These are phyloP conservation scores for Thereuonema tuberculata DNA, from an alignment of 1,140 invertebrate species.

Conservation along the genomic window DNA sequence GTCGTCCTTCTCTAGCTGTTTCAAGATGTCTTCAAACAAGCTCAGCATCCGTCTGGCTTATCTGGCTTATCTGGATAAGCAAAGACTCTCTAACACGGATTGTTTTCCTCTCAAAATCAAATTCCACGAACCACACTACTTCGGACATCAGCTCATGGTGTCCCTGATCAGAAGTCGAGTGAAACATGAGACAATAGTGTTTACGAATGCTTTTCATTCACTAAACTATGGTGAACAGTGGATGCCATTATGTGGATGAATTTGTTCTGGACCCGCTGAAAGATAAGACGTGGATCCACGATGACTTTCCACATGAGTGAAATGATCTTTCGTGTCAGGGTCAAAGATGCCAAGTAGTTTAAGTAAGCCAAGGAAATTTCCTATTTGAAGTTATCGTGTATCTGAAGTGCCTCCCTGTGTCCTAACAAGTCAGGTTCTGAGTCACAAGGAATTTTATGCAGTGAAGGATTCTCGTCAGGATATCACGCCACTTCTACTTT, in stretches of 20 bases:
- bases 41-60: not conserved
- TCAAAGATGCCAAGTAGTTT: conserved; percentile 5
- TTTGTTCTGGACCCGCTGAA: conserved; percentile 5
- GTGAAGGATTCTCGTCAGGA: not conserved
- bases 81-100: not conserved
- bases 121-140: not conserved
- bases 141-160: not conserved
- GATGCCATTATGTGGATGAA: conserved; percentile 4
- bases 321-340: not conserved
- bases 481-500: too few species aligned
- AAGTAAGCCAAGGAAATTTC: not conserved
- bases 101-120: too few species aligned
- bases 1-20: not conserved
- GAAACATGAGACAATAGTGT: conserved; percentile 8
- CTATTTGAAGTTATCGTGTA: not conserved
- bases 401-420: too few species aligned
- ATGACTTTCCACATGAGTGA: conserved; percentile 6
- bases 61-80: not conserved
- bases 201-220: not conserved
- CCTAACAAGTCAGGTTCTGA: conserved; percentile 10
- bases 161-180: not conserved
- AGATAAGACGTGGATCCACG: conserved; percentile 8
- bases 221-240: not conserved
- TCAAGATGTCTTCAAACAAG: not conserved
- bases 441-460: conserved; percentile 8